Evolutionary conservation across 92 coral and sea anemone species (phyloP).

Genomic region (Nematostella vectensis): DNA sequence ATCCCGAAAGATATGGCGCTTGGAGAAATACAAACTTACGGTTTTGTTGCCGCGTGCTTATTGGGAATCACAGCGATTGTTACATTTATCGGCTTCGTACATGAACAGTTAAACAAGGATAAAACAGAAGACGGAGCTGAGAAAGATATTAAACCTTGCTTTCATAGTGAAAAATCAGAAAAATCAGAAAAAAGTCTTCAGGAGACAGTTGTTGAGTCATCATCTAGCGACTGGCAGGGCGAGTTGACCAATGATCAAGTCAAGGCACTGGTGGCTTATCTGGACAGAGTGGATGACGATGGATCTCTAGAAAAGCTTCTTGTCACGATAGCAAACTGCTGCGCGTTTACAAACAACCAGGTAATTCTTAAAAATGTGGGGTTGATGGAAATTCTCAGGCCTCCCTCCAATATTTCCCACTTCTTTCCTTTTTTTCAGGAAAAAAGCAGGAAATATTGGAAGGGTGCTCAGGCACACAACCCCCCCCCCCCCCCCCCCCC

Average conservation of each 20-base stretch:
- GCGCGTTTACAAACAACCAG: slow-evolving; percentile 73
- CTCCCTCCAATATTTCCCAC: too few species aligned
- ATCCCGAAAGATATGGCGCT: slow-evolving; percentile 19
- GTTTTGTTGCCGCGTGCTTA: slow-evolving; percentile 9
- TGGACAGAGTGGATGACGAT: slow-evolving; percentile 31
- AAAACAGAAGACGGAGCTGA: background rate
- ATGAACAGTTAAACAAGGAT: slow-evolving; percentile 6
- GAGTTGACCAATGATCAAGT: slow-evolving; percentile 9
- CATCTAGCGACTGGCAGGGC: background rate
- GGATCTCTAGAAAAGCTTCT: slow-evolving; percentile 44
- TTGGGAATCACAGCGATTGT: slow-evolving; percentile 14
- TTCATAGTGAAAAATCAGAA: background rate
- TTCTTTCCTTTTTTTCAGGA: too few species aligned
- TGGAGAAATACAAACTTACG: slow-evolving; percentile 1
- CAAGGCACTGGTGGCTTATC: slow-evolving; percentile 19
- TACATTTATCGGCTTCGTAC: slow-evolving; percentile 17
- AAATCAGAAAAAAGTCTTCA: background rate
- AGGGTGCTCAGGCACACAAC: too few species aligned
- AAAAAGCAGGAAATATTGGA: too few species aligned
- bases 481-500: too few species aligned
- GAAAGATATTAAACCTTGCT: background rate
- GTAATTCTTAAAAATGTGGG: too few species aligned
- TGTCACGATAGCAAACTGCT: slow-evolving; percentile 39
- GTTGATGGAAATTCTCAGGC: too few species aligned
- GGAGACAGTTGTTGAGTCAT: background rate